Evolutionary conservation across 1,140 invertebrate species (phyloP), one percentile per base, ranked within the genome.

Genomic region (Notospermus geniculatus): DNA sequence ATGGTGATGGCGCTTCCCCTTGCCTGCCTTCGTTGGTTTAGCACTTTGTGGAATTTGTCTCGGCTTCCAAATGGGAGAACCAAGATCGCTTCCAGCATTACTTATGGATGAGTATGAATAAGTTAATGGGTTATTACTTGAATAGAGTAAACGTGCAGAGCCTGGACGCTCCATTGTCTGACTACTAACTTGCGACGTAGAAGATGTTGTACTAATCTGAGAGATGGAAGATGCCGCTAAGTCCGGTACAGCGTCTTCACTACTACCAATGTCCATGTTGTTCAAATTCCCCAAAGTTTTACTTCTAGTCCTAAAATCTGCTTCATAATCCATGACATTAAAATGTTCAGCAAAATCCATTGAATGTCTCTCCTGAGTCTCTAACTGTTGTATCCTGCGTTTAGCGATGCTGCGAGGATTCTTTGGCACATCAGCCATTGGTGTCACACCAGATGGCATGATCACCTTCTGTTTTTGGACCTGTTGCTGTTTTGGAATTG

Each of bases 61-160:
- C 83, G 90, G 90, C 87, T 93, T 93, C 91, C 91, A 93, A 80
- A 93, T 88, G 78, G 91, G 91, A 78, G 91, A 92, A 81, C 90
- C 89, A 88, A 66, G 62, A 5, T 66, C 59, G 43, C 59, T 62
- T 55, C 63, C 50, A 22, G 58, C 13, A 39, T 65, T 90, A 90
- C 71, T 62, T 13, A 70, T 53, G n/a, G 64, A 64, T 89, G 87
- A 64, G 56, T 68, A 77, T 87, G 87, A 90, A 81, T 93, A 93
- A 72, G 89, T 91, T 68, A 91, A 88, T 46, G 93, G 93, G 71
- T 92, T 90, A 81, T 94, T 91, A 65, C 92, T 95, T 60, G 92
- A 91, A 82, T 95, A 92, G 75, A 95, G 94, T 64, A 96, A 86
- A 72, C 91, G 88, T 22, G 93, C 93, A 79, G 95, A 92, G 9